Conservation (phyloP, 2,113 vertebrate genomes). For the Bubo blakistoni region DNA sequence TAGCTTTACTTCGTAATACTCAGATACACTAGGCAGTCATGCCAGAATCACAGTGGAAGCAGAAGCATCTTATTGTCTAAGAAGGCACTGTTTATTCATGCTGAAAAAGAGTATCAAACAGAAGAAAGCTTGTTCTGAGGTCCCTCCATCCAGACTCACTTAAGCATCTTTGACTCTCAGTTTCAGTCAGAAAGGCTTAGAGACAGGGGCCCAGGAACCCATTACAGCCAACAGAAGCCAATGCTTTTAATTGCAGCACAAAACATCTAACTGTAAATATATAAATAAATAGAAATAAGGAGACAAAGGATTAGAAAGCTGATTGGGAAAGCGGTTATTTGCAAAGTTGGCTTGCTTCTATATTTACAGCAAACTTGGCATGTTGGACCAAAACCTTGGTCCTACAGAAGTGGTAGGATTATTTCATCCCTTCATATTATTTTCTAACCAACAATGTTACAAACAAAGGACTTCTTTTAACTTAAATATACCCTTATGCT, state of each 20-base stretch:
- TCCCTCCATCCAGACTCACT: background rate
- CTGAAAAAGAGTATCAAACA: conserved; percentile 1
- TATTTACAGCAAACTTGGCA: background rate
- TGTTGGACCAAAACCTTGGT: background rate
- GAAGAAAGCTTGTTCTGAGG: background rate
- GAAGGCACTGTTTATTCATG: background rate
- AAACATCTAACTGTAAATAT: background rate
- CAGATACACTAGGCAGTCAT: background rate
- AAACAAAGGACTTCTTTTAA: background rate
- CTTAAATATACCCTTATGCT: background rate
- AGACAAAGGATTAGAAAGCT: background rate
- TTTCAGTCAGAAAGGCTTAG: background rate
- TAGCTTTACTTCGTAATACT: background rate
- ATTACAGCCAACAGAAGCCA: background rate
- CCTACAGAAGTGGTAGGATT: background rate
- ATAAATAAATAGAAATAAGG: background rate
- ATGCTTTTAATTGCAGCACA: background rate
- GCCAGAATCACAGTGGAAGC: background rate
- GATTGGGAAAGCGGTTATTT: background rate
- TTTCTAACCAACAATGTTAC: background rate
- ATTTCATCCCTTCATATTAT: background rate
- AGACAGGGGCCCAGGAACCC: background rate
- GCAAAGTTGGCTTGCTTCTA: background rate
- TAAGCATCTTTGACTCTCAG: background rate
- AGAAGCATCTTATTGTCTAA: background rate